phyloP scores from a whole-genome alignment of 2,888 invertebrate species.

The Pristionchus japonicus region DNA sequence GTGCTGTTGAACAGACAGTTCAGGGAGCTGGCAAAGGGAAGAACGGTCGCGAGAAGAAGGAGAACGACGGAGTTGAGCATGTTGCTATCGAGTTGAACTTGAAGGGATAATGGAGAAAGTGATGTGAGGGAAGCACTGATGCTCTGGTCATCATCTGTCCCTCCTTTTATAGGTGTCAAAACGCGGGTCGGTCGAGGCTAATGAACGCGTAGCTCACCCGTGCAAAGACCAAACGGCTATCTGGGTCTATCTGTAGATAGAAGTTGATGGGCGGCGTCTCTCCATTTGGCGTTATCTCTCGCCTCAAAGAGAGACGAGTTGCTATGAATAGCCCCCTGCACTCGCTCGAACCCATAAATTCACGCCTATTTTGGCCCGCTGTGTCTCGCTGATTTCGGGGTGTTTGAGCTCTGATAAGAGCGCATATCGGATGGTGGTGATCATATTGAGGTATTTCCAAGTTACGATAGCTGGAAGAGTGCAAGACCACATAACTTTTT shows the following conservation, averaged over 20 bases:
- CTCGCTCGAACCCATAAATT: slow-evolving; percentile 14
- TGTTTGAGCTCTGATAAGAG: not conserved
- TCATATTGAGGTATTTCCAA: no score
- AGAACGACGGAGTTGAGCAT: not conserved
- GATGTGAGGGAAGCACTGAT: not conserved
- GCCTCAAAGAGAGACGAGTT: not conserved
- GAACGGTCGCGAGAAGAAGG: not conserved
- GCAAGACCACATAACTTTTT: not conserved
- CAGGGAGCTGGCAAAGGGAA: not conserved
- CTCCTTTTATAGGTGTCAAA: not conserved
- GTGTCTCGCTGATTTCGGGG: not conserved
- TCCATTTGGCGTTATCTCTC: not conserved
- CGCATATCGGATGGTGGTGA: no score
- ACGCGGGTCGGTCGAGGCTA: not conserved
- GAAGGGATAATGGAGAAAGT: not conserved
- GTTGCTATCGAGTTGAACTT: not conserved
- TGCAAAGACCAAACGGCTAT: slow-evolving; percentile 5
- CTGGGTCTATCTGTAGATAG: no score
- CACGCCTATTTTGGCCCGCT: not conserved
- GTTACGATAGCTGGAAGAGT: no score
- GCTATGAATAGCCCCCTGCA: not conserved
- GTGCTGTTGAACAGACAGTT: not conserved
- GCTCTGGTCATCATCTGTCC: not conserved
- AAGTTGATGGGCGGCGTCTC: not conserved
- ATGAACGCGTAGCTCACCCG: not conserved